These are phyloP conservation scores for Mylabris phalerata DNA, from an alignment of 1,140 invertebrate species.

Conservation along the genomic window DNA sequence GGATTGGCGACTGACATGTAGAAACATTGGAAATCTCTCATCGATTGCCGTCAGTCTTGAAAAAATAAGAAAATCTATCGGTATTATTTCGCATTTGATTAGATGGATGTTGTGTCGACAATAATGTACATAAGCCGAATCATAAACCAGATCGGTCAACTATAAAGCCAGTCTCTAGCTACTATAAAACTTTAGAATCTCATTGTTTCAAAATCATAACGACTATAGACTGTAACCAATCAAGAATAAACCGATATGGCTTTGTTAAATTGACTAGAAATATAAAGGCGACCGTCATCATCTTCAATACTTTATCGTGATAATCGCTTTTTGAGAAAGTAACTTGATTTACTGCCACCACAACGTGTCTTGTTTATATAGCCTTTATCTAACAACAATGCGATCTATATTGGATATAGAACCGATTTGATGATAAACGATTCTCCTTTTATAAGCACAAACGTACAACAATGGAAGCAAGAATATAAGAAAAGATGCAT, in stretches of 20 bases:
- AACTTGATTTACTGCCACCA: constrained; percentile 9
- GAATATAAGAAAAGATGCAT: no score
- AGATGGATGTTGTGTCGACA: not conserved
- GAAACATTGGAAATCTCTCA: not conserved
- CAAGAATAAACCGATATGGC: constrained; percentile 22
- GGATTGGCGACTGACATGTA: constrained; percentile 12
- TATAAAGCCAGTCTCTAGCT: constrained; percentile 8
- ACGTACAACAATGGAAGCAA: no score
- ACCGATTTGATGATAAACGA: constrained; percentile 12
- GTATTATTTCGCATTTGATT: constrained; percentile 5
- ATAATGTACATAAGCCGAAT: constrained; percentile 12
- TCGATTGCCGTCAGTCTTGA: no score
- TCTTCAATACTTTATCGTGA: no score
- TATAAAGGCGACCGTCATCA: constrained; percentile 14
- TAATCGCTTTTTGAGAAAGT: constrained; percentile 12
- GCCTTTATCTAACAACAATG: constrained; percentile 11
- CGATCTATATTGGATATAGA: constrained; percentile 12
- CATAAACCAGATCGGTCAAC: constrained; percentile 7
- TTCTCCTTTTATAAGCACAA: not conserved
- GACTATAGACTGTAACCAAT: constrained; percentile 18
- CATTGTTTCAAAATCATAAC: constrained; percentile 16
- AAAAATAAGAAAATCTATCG: no score
- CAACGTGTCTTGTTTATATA: constrained; percentile 12
- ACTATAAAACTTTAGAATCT: constrained; percentile 21
- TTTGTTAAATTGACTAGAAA: constrained; percentile 23